Evolutionary conservation across 2,113 vertebrate species (phyloP).

Genomic region (Bubo blakistoni): DNA sequence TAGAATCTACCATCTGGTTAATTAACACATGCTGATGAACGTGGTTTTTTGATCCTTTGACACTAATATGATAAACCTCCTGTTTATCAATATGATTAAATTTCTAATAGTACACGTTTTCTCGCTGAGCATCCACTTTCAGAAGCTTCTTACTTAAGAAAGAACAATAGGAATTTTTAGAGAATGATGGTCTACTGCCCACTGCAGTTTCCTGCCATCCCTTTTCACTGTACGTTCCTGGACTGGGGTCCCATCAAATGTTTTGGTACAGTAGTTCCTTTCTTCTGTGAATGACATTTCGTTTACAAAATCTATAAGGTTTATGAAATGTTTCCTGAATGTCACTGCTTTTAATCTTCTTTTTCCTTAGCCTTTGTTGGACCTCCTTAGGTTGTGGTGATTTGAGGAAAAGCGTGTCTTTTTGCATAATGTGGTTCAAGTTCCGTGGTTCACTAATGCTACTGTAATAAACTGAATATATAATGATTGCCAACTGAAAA

Average conservation of each 20-base stretch:
- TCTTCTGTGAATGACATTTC: background rate
- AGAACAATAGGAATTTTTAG: background rate
- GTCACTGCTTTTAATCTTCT: background rate
- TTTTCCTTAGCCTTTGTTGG: background rate
- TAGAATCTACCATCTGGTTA: background rate
- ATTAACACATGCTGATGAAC: background rate
- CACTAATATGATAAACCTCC: background rate
- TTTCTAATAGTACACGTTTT: background rate
- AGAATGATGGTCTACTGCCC: background rate
- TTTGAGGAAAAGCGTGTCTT: background rate
- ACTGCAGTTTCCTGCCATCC: background rate
- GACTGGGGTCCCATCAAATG: fast-evolving
- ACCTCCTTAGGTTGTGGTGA: background rate
- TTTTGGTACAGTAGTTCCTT: background rate
- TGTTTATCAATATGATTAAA: background rate
- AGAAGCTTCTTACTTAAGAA: background rate
- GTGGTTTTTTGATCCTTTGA: background rate
- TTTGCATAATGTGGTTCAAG: background rate
- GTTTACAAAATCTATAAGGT: background rate
- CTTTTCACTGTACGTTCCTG: background rate
- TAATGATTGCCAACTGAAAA: background rate
- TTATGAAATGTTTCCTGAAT: background rate
- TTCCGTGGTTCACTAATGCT: background rate
- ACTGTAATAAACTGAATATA: background rate
- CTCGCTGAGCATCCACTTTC: background rate